Percentiles rank a stretch among this genome's conserved stretches.
Evolutionary conservation across 2,888 invertebrate species (phyloP).

Genomic region (Oxystoma pomonae): DNA sequence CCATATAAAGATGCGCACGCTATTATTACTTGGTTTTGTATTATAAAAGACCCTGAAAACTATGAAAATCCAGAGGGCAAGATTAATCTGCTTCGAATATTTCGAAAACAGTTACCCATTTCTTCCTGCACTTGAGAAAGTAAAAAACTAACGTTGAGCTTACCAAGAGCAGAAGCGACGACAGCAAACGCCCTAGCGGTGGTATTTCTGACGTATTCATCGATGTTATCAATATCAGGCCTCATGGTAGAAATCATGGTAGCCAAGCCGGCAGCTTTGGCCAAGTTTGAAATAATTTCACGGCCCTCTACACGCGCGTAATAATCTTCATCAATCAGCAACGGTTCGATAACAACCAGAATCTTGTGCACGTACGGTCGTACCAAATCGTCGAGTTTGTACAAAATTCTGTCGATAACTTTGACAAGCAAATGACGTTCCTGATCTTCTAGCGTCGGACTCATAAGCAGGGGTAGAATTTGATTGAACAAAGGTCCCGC

Average conservation of each 20-base stretch:
- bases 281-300: constrained; percentile 98
- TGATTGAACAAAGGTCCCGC: constrained; percentile 99
- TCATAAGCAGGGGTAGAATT: constrained; percentile 98
- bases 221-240: constrained; percentile 99
- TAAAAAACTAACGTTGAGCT: too few species aligned
- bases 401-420: constrained; percentile 96
- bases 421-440: constrained; percentile 98
- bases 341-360: constrained; percentile 96
- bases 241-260: constrained; percentile 99
- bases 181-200: constrained; percentile 99
- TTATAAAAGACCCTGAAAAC: too few species aligned
- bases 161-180: constrained; percentile 87
- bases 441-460: constrained; percentile 98
- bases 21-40: too few species aligned
- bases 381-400: constrained; percentile 97
- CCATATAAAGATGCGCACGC: too few species aligned
- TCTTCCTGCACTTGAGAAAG: too few species aligned
- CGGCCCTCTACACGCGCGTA: constrained; percentile 99
- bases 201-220: constrained; percentile 98
- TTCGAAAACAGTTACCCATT: too few species aligned
- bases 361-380: constrained; percentile 99
- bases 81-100: too few species aligned
- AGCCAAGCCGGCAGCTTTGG: constrained; percentile 97
- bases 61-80: too few species aligned
- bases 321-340: constrained; percentile 99